phyloP scores from a whole-genome alignment of 2,888 invertebrate species.

The Liopterus haemorrhoidalis region DNA sequence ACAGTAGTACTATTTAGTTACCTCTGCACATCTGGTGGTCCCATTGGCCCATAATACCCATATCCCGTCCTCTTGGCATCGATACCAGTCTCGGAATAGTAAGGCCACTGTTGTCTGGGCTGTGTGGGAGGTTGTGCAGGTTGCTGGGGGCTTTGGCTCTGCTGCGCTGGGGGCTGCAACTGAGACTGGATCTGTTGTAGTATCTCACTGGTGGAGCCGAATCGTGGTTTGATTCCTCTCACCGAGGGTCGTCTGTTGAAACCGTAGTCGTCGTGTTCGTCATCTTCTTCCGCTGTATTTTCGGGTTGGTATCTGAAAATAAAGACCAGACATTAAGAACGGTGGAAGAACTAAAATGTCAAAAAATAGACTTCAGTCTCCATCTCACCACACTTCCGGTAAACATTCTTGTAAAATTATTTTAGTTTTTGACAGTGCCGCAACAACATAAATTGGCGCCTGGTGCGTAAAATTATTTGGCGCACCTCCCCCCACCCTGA shows the following conservation, averaged over 20 bases:
- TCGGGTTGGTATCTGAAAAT: conserved; percentile 55
- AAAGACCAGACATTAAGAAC: conserved; percentile 11
- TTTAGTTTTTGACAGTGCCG: no score
- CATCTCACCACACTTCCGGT: background rate
- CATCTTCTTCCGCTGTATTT: conserved; percentile 56
- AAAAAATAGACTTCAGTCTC: conserved; percentile 7
- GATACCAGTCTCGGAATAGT: conserved; percentile 57
- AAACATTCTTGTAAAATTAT: conserved; percentile 1
- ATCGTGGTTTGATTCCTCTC: conserved; percentile 80
- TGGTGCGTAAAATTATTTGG: no score
- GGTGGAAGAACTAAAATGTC: no score
- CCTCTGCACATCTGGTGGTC: no score
- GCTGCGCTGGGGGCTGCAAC: conserved; percentile 41
- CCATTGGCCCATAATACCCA: conserved; percentile 6
- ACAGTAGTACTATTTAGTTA: no score
- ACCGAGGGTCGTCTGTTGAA: conserved; percentile 86
- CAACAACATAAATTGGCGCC: no score
- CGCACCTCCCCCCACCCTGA: no score
- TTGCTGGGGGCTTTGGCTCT: conserved; percentile 48
- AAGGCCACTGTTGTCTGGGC: conserved; percentile 57
- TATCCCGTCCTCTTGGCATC: conserved; percentile 17
- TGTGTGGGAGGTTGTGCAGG: conserved; percentile 38
- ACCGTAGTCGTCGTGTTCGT: conserved; percentile 84
- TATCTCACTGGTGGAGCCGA: conserved; percentile 74
- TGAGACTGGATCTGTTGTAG: conserved; percentile 76